Evolutionary conservation across 2,113 vertebrate genomes (phyloP).

Genomic region (Ammodytes dubius): DNA sequence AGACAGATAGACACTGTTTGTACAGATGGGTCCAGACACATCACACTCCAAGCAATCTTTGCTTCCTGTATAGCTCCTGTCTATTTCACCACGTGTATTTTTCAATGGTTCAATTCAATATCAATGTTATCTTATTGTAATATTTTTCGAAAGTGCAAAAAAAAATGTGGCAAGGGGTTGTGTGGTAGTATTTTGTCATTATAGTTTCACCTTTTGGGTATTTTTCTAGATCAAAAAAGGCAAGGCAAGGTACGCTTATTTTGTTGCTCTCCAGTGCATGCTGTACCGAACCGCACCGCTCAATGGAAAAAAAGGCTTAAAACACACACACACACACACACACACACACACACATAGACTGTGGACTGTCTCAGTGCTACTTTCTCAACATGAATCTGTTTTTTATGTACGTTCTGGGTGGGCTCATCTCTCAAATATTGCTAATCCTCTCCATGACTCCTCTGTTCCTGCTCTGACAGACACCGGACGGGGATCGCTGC

Average conservation of each 20-base stretch:
- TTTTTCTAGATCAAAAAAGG: no score
- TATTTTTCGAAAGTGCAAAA: not conserved
- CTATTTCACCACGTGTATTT: not conserved
- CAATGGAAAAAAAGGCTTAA: no score
- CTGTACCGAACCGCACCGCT: no score
- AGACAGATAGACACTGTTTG: constrained; percentile 46
- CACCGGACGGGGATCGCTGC: constrained; percentile 17
- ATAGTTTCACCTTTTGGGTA: not conserved
- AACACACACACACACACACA: constrained; percentile 24
- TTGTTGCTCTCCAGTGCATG: no score
- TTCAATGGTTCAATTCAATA: not conserved
- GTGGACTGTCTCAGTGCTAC: constrained; percentile 1
- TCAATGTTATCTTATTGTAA: not conserved
- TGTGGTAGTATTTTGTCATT: not conserved
- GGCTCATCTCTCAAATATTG: constrained; percentile 62
- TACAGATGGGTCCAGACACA: constrained; percentile 29
- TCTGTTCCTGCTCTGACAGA: constrained; percentile 53
- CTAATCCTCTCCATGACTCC: constrained; percentile 64
- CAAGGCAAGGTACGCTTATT: no score
- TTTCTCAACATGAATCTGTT: constrained; percentile 41
- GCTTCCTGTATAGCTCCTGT: not conserved
- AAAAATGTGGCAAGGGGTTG: not conserved
- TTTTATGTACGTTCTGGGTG: constrained; percentile 57
- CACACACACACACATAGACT: constrained; percentile 20
- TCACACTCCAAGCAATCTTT: not conserved